Conservation (phyloP, 2,113 vertebrate species). For the Gallinago media region DNA sequence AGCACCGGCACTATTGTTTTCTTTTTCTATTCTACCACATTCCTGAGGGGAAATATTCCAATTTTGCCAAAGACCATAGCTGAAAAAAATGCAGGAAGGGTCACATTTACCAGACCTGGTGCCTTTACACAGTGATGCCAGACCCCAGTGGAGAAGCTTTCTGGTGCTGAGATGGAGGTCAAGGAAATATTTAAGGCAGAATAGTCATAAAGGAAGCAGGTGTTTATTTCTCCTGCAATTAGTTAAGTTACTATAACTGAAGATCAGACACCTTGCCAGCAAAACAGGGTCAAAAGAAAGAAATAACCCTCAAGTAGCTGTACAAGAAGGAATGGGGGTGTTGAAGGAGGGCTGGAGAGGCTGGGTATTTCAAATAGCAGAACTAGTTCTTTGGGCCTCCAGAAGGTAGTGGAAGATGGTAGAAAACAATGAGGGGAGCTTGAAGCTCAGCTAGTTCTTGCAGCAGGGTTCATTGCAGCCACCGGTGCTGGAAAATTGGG, state of each 20-base stretch:
- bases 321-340: accelerated
- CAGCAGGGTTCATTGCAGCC: neutral
- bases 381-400: neutral
- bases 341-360: neutral
- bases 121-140: neutral
- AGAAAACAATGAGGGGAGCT: neutral
- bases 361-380: neutral
- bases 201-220: neutral
- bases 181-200: neutral
- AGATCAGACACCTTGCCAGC: neutral
- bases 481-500: neutral
- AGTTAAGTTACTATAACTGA: neutral
- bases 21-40: neutral
- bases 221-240: neutral
- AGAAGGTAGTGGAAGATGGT: neutral
- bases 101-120: neutral
- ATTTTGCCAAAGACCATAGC: neutral
- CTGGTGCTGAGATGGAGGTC: neutral
- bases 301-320: neutral
- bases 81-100: neutral
- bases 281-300: neutral
- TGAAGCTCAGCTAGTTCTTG: neutral
- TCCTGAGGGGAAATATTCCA: neutral
- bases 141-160: neutral
- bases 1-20: neutral